Percentiles rank a stretch among this genome's conserved stretches.
Evolutionary conservation across 2,113 vertebrate species (phyloP).

Genomic region (cattle (Bos taurus)): ARS-UCD2.0 NC_037336.1:66862501-66863000

Average conservation of each 20-base stretch:
- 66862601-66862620: not conserved
- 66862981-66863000: not conserved
- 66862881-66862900: not conserved
- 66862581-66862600: not conserved
- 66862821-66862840: not conserved
- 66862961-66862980: not conserved
- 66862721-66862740: not conserved
- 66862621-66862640: not conserved
- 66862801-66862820: not conserved
- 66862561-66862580: not conserved
- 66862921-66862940: not conserved
- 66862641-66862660: not conserved
- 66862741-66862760: not conserved
- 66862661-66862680: not conserved
- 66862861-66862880: not conserved
- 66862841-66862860: accelerated
- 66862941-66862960: not conserved
- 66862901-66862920: not conserved
- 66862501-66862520: not conserved
- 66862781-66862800: accelerated
- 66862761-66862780: not conserved
- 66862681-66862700: not conserved
- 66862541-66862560: not conserved
- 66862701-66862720: not conserved
- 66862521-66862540: not conserved